phyloP scores from a whole-genome alignment of 2,888 invertebrate species.

The Itoplectis maculator region DNA sequence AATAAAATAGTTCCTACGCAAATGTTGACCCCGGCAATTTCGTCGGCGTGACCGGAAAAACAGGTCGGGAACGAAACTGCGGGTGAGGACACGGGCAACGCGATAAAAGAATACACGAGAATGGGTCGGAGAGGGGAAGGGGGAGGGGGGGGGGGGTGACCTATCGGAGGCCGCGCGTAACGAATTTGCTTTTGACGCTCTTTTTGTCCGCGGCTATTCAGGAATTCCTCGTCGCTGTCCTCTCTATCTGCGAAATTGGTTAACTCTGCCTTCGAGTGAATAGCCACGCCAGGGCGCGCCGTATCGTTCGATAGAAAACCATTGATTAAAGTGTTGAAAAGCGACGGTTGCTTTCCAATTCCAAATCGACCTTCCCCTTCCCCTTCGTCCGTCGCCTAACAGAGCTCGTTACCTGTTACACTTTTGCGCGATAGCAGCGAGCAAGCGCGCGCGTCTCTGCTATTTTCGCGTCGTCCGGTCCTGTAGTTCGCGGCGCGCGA shows the following conservation, averaged over 20 bases:
- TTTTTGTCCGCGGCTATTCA: background rate
- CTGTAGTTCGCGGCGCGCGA: background rate
- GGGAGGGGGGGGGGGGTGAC: background rate
- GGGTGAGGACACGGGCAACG: background rate
- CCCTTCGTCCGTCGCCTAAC: too few relatives aligned
- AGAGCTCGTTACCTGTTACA: background rate
- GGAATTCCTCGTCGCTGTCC: slow-evolving; percentile 2
- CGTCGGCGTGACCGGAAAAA: too few relatives aligned
- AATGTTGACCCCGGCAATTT: too few relatives aligned
- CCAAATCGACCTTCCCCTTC: too few relatives aligned
- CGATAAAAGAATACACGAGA: background rate
- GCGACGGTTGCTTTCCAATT: slow-evolving; percentile 5
- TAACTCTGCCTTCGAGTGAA: slow-evolving; percentile 7
- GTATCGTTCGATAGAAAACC: background rate
- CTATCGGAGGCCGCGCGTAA: background rate
- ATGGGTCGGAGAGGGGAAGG: too few relatives aligned
- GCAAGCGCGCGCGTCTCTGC: too few relatives aligned
- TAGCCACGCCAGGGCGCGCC: background rate
- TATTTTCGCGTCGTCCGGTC: background rate
- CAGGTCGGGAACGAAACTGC: too few relatives aligned
- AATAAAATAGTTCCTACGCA: too few relatives aligned
- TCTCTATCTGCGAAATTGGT: background rate
- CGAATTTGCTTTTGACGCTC: slow-evolving; percentile 8
- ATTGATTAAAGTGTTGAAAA: slow-evolving; percentile 14
- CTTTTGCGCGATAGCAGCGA: background rate